Conservation (phyloP, 2,113 vertebrate genomes). For the Sylvia atricapilla region DNA sequence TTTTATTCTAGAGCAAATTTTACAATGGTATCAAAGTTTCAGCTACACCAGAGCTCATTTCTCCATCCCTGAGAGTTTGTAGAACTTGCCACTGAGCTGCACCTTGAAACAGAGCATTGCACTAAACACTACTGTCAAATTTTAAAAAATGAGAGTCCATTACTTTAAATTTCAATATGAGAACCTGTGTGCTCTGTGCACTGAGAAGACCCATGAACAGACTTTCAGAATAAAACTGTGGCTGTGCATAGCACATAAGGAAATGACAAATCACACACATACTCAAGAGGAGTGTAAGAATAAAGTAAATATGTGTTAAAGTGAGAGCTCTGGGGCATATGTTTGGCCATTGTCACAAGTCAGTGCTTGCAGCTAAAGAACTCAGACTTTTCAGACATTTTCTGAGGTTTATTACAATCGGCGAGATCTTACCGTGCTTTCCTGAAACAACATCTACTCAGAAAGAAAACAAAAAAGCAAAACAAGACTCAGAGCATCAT, state of each 20-base stretch:
- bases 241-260: neutral
- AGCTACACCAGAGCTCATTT: neutral
- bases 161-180: neutral
- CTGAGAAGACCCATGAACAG: neutral
- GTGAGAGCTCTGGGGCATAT: neutral
- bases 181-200: neutral
- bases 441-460: neutral
- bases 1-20: neutral
- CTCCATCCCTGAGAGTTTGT: neutral
- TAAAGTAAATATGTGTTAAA: neutral
- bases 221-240: neutral
- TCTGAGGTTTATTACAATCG: neutral
- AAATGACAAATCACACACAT: neutral
- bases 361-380: neutral
- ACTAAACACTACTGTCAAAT: neutral
- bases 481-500: neutral
- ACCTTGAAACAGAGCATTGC: neutral
- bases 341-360: neutral
- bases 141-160: neutral
- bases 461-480: neutral
- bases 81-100: neutral
- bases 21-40: slow-evolving; percentile 14
- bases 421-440: neutral
- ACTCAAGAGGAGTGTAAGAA: neutral
- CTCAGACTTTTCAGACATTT: neutral